Percentiles rank a stretch among this genome's conserved stretches.
Conservation (phyloP, 2,113 vertebrate species). For the Albula goreensis region DNA sequence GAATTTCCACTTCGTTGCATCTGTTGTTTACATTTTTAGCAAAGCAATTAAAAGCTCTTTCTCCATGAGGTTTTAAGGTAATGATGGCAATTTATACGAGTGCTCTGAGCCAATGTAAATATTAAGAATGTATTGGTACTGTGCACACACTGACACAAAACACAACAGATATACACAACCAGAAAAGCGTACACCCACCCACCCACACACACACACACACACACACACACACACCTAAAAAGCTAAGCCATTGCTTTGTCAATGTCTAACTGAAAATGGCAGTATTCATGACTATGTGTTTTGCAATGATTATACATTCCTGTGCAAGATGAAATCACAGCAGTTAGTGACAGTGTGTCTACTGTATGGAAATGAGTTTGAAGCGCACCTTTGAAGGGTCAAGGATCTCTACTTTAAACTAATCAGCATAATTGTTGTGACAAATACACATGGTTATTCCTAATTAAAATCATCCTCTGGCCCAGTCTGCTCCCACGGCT, state of each 20-base stretch:
- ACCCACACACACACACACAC: too few relatives aligned
- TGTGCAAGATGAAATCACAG: constrained; percentile 35
- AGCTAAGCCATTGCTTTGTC: background rate
- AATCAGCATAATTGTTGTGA: constrained; percentile 61
- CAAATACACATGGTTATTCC: constrained; percentile 63
- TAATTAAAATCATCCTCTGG: constrained; percentile 58
- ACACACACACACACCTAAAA: too few relatives aligned
- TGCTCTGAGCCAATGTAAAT: too few relatives aligned
- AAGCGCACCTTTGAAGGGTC: constrained; percentile 55
- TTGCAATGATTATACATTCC: background rate
- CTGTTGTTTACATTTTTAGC: too few relatives aligned
- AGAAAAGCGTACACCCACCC: too few relatives aligned
- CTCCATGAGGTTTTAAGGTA: too few relatives aligned
- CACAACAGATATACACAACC: too few relatives aligned
- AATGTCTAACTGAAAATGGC: background rate
- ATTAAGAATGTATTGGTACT: too few relatives aligned
- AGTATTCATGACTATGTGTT: background rate
- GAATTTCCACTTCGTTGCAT: too few relatives aligned
- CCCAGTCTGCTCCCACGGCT: constrained; percentile 46
- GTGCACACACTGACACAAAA: too few relatives aligned
- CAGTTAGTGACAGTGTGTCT: constrained; percentile 35
- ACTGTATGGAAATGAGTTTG: constrained; percentile 48
- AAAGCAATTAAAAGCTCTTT: too few relatives aligned
- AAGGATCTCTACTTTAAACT: constrained; percentile 49
- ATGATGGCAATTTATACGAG: too few relatives aligned